Evolutionary conservation across 2,888 invertebrate species (phyloP), one percentile per base, ranked within the genome.

Genomic region (Euclidia mi): DNA sequence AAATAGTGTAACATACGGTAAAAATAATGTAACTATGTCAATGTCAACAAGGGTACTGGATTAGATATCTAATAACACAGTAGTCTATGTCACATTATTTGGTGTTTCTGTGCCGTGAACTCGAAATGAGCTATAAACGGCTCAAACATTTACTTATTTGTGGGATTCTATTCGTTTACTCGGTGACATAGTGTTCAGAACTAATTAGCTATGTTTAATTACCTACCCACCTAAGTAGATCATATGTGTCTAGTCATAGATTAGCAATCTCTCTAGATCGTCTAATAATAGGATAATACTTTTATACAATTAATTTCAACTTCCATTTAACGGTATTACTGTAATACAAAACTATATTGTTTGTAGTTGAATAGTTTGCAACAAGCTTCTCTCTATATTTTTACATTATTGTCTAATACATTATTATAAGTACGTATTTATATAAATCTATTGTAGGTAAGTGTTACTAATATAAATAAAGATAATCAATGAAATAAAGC

Each of bases 401-500:
- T 70, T 56, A 58, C 9, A 55, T 47, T 48, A 45, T 55, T 38
- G 42, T 62, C 49, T 60, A 47, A 40, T 40, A 55, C 45, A 49
- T 53, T 56, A 61, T 29, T 57, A 52, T 58, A 57, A 59, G 47
- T 59, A 67, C 28, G 32, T 53, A 67, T 55, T 59, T 61, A 59
- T 61, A 58, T 57, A 47, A 61, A 61, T 35, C 43, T 50, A 62
- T 48, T 71, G 47, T 74, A 74, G 63, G 68, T 79, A 71, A 71
- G 69, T 76, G 63, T 65, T 72, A 76, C 57, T 65, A 64, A 56
- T 57, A 57, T 65, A 51, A 69, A 76, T 61, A 70, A 74, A 76
- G 62, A 65, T 81, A 78, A 78, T 79, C 71, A 74, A 78, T 73
- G 66, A 70, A 83, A 78, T 78, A 76, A 79, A 78, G 50, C 55